Conservation (phyloP, 2,113 vertebrate genomes). For the Scalopus aquaticus region DNA sequence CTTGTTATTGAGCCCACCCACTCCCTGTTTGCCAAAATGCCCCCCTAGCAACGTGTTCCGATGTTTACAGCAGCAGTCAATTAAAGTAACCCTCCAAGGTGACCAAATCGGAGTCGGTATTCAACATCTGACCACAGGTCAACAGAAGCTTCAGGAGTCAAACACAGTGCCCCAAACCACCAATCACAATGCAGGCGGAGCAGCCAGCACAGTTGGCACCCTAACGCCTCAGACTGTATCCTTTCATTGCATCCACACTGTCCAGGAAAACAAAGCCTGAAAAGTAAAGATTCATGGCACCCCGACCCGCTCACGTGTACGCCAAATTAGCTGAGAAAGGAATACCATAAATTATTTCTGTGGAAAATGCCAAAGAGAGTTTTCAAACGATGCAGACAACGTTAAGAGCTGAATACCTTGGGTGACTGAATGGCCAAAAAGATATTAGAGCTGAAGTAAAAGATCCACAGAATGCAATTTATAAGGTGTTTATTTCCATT, state of each 20-base stretch:
- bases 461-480: neutral
- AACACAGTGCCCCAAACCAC: neutral
- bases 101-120: neutral
- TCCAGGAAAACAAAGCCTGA: neutral
- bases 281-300: neutral
- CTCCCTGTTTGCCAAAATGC: no score
- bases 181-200: neutral
- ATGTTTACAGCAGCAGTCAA: neutral
- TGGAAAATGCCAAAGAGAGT: neutral
- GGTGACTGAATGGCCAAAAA: neutral
- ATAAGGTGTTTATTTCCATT: constrained; percentile 26
- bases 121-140: neutral
- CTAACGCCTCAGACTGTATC: neutral
- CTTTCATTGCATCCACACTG: neutral
- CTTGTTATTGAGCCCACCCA: no score
- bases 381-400: neutral
- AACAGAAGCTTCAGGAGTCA: neutral
- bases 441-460: neutral
- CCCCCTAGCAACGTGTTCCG: neutral
- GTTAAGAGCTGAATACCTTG: neutral
- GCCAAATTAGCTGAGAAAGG: neutral
- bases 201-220: neutral
- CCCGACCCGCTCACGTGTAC: neutral
- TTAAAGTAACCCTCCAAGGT: neutral
- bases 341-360: neutral